These are phyloP conservation scores for Thinocorus orbignyianus DNA, from an alignment of 2,113 vertebrate species.

Conservation along the genomic window DNA sequence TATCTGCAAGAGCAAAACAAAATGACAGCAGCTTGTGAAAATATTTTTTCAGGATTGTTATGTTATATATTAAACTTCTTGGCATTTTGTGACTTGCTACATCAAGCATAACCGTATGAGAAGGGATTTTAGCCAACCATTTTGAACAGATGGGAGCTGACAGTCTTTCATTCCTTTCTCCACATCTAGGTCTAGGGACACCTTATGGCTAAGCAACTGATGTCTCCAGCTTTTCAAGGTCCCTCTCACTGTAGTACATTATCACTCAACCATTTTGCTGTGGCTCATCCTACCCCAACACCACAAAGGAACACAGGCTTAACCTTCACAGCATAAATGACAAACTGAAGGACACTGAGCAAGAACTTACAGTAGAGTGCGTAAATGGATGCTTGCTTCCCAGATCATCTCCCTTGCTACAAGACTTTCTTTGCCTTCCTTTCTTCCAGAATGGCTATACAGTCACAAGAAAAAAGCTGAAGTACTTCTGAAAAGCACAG, in stretches of 20 bases:
- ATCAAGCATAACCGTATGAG: not conserved
- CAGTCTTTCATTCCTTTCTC: not conserved
- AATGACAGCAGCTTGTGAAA: slow-evolving; percentile 29
- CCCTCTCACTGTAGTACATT: not conserved
- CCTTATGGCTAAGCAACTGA: not conserved
- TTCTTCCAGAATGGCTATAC: not conserved
- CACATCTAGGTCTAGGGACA: not conserved
- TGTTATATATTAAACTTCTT: not conserved
- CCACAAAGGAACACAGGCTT: not conserved
- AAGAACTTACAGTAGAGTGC: not conserved
- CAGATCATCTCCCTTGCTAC: not conserved
- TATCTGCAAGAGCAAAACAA: slow-evolving; percentile 50
- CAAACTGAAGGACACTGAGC: not conserved
- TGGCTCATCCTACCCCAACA: not conserved
- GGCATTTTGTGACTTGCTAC: not conserved
- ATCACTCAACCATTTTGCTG: not conserved
- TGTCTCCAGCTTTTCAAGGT: not conserved
- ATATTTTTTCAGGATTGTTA: slow-evolving; percentile 17
- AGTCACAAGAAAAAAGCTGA: not conserved
- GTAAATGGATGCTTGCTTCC: not conserved
- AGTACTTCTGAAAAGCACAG: not conserved
- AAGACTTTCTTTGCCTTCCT: not conserved
- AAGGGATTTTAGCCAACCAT: not conserved
- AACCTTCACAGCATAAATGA: not conserved
- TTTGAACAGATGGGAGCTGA: not conserved